Conservation (phyloP, 2,113 vertebrate species). For the Furnarius figulus region DNA sequence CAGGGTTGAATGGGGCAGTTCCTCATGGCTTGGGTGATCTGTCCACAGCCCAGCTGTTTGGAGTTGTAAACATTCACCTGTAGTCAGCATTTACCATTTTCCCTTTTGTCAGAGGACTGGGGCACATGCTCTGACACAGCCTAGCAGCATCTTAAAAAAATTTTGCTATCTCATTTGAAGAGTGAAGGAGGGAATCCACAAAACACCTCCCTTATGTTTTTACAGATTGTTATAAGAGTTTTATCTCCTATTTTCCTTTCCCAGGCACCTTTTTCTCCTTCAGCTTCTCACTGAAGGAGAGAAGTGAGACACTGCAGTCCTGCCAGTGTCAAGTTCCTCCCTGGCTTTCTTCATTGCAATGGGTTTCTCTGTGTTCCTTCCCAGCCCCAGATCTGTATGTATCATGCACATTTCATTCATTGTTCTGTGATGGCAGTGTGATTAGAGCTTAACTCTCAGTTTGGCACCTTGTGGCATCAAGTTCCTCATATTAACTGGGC, state of each 20-base stretch:
- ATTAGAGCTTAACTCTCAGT: neutral
- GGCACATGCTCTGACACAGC: neutral
- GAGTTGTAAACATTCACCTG: neutral
- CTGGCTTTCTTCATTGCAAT: neutral
- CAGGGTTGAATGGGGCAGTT: neutral
- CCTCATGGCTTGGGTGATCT: neutral
- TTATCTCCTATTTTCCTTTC: neutral
- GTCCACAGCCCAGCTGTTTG: neutral
- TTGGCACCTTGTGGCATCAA: neutral
- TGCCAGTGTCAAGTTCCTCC: neutral
- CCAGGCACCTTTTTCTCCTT: neutral
- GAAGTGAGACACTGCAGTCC: too few species aligned
- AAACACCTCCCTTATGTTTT: neutral
- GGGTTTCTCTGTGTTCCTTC: neutral
- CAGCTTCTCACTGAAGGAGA: neutral
- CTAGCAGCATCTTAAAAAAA: neutral
- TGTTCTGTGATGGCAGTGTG: neutral
- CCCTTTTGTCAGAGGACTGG: neutral
- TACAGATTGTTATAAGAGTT: neutral
- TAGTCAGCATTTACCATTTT: neutral
- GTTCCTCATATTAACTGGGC: neutral
- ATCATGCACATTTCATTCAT: neutral
- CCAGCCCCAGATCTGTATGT: neutral
- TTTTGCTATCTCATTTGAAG: neutral
- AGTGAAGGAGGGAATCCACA: neutral